phyloP scores from a whole-genome alignment of 2,888 invertebrate species.

The Malachius bipustulatus region DNA sequence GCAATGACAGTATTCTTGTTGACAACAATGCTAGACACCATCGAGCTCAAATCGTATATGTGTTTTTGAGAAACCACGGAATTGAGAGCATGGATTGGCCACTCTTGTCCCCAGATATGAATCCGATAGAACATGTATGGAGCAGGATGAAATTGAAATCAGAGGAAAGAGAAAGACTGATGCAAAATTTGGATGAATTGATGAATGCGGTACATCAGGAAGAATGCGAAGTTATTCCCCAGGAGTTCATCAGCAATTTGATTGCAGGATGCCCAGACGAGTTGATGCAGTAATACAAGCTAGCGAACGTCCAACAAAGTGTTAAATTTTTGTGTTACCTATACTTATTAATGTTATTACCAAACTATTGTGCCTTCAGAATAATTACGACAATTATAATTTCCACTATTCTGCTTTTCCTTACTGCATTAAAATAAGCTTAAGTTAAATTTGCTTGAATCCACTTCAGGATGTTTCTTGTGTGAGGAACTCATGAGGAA shows the following conservation, averaged over 20 bases:
- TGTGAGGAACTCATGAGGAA: too few relatives aligned
- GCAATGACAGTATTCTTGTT: neutral
- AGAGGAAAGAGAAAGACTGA: neutral
- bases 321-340: too few relatives aligned
- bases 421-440: too few relatives aligned
- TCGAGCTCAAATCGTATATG: conserved; percentile 1
- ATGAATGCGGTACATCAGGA: neutral
- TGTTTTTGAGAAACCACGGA: neutral
- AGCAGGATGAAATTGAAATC: too few relatives aligned
- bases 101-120: conserved; percentile 3
- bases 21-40: neutral
- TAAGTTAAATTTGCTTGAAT: too few relatives aligned
- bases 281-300: too few relatives aligned
- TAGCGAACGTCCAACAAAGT: too few relatives aligned
- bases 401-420: too few relatives aligned
- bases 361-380: too few relatives aligned
- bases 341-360: too few relatives aligned
- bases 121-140: neutral
- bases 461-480: too few relatives aligned
- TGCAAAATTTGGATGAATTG: neutral
- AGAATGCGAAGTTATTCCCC: neutral
- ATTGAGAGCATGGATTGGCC: neutral
- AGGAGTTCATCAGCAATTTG: neutral
- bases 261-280: neutral
- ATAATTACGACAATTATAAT: too few relatives aligned